A percentile compares a stretch with the other conserved stretches of the same genome.
Evolutionary conservation across 1,140 invertebrate genomes (phyloP).

Genomic region (Heliconius eleuchia): DNA sequence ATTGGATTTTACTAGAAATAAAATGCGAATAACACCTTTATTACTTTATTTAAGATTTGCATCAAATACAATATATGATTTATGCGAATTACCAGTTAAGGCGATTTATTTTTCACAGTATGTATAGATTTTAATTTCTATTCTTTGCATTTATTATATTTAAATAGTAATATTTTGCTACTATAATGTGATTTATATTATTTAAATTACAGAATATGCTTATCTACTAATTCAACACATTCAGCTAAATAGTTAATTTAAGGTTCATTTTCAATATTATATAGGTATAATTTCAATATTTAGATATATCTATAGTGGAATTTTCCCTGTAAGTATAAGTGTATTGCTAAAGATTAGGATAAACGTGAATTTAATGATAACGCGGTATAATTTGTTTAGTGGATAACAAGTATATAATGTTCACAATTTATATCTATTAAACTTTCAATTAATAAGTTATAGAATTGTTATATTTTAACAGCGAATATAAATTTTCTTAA

Average conservation of each 20-base stretch:
- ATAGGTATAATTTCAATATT: background rate
- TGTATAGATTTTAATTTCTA: slow-evolving; percentile 38
- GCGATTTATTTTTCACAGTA: slow-evolving; percentile 42
- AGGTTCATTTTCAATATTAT: background rate
- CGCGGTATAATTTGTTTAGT: background rate
- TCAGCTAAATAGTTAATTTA: slow-evolving; percentile 26
- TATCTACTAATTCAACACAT: slow-evolving; percentile 26
- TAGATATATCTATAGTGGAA: slow-evolving; percentile 22
- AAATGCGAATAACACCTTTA: slow-evolving; percentile 26
- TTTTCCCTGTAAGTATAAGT: slow-evolving; percentile 33
- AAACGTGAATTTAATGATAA: background rate
- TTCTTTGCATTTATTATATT: slow-evolving; percentile 13
- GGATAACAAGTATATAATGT: background rate
- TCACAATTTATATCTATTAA: background rate
- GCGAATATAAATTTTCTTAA: background rate
- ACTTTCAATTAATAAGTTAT: background rate
- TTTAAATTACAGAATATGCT: slow-evolving; percentile 14
- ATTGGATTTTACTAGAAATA: background rate
- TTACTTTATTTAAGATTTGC: slow-evolving; percentile 54
- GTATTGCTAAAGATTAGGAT: slow-evolving; percentile 26
- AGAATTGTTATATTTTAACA: background rate
- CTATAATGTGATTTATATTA: slow-evolving; percentile 5
- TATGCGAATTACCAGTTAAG: slow-evolving; percentile 44
- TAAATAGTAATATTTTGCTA: slow-evolving; percentile 22
- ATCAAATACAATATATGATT: slow-evolving; percentile 50